phyloP scores from a whole-genome alignment of 2,113 vertebrate species.

The Geococcyx californianus region DNA sequence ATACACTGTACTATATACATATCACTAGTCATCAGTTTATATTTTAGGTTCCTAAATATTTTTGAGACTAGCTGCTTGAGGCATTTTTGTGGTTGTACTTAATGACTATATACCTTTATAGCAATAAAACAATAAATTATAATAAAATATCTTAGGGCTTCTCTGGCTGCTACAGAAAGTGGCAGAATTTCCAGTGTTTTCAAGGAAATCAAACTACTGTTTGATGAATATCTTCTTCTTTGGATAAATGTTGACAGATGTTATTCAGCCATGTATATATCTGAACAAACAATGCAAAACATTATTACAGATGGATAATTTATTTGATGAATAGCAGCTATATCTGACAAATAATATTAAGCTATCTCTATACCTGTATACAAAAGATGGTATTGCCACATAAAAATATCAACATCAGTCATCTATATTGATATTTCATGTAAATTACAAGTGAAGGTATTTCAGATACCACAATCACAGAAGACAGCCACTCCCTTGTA shows the following conservation, averaged over 20 bases:
- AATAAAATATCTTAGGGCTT: background rate
- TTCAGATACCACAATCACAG: background rate
- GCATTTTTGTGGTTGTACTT: background rate
- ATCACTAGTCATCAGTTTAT: background rate
- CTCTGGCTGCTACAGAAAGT: background rate
- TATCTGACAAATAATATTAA: slow-evolving; percentile 24
- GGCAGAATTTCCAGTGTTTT: background rate
- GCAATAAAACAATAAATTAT: background rate
- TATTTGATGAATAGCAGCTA: slow-evolving; percentile 28
- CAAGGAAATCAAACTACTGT: background rate
- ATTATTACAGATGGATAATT: slow-evolving; percentile 42
- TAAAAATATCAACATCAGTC: slow-evolving; percentile 20
- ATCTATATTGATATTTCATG: background rate
- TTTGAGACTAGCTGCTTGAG: background rate
- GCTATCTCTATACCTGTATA: background rate
- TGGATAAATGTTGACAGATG: slow-evolving; percentile 36
- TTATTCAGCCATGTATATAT: background rate
- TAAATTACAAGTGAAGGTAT: background rate
- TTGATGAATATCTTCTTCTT: slow-evolving; percentile 22
- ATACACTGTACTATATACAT: background rate
- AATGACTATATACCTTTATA: background rate
- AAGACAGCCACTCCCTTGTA: background rate
- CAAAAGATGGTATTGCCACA: background rate
- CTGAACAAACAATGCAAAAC: slow-evolving; percentile 34
- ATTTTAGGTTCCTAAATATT: background rate